Conservation (phyloP, 2,113 vertebrate species). For the Nettapus auritus region DNA sequence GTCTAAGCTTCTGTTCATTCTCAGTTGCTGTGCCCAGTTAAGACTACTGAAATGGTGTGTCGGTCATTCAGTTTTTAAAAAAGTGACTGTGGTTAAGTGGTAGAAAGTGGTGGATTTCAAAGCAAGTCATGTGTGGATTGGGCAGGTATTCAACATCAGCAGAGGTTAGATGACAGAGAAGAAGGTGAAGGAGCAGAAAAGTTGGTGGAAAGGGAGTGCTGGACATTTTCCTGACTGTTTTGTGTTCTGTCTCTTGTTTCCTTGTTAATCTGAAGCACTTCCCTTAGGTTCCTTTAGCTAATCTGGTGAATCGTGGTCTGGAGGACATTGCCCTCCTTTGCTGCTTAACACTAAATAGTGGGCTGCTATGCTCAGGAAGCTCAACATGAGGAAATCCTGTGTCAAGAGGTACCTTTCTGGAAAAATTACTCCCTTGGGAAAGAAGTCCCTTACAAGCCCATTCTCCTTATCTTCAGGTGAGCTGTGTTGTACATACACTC, state of each 20-base stretch:
- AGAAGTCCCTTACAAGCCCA: neutral
- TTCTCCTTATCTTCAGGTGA: neutral
- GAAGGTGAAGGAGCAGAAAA: neutral
- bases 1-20: neutral
- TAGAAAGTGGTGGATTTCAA: neutral
- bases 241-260: neutral
- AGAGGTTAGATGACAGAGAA: neutral
- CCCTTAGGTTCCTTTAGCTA: neutral
- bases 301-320: neutral
- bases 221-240: neutral
- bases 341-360: neutral
- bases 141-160: neutral
- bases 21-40: neutral
- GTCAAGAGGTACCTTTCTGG: neutral
- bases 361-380: neutral
- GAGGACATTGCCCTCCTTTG: neutral
- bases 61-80: neutral
- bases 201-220: neutral
- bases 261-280: neutral
- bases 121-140: neutral
- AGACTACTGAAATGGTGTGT: neutral
- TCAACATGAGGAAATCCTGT: neutral
- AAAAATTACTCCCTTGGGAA: neutral
- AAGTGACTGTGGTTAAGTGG: neutral
- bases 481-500: neutral